A percentile compares a stretch with the other conserved stretches of the same genome.
Evolutionary conservation across 2,113 vertebrate species (phyloP).

Genomic region (Halcyon malimbica): DNA sequence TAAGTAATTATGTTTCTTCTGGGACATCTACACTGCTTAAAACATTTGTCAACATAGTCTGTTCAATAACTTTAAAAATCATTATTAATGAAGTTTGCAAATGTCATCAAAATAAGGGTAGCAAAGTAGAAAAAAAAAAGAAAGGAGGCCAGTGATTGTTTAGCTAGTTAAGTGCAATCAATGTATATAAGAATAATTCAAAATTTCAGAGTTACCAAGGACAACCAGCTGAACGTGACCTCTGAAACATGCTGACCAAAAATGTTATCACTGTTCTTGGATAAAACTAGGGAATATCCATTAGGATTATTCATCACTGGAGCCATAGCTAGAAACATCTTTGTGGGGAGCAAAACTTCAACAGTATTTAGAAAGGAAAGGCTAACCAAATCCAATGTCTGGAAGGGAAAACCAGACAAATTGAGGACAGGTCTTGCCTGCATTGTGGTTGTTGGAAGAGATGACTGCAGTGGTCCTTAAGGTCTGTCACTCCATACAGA

Average conservation of each 20-base stretch:
- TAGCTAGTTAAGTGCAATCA: background rate
- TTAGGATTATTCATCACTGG: background rate
- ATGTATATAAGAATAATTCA: background rate
- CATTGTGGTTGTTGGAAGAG: background rate
- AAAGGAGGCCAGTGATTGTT: background rate
- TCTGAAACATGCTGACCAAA: background rate
- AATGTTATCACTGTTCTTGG: background rate
- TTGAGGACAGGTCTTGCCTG: background rate
- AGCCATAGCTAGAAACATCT: background rate
- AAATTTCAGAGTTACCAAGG: background rate
- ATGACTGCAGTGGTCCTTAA: background rate
- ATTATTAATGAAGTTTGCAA: background rate
- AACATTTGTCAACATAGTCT: background rate
- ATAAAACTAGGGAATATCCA: background rate
- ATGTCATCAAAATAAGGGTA: background rate
- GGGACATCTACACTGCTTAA: background rate
- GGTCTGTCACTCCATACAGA: background rate
- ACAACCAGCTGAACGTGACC: background rate
- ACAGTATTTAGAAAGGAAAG: background rate
- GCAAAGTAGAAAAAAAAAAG: background rate
- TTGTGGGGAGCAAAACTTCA: background rate
- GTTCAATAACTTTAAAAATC: constrained; percentile 7
- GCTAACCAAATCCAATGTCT: background rate
- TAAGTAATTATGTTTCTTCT: constrained; percentile 21
- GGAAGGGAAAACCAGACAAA: background rate